Evolutionary conservation across 2,113 vertebrate species (phyloP).

Genomic region (Sylvicapra grimmia): DNA sequence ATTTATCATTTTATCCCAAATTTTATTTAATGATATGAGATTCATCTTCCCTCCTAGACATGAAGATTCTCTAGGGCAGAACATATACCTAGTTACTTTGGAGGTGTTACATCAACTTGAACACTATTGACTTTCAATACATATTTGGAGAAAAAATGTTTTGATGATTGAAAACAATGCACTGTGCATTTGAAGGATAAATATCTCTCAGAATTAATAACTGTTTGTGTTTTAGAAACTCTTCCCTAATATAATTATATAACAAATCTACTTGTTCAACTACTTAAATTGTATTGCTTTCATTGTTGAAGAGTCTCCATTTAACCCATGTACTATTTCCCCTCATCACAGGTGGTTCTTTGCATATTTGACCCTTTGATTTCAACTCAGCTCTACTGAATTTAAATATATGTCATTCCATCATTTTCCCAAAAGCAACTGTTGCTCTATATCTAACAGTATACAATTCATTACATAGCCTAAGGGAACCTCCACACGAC

Average conservation of each 20-base stretch:
- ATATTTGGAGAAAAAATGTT: background rate
- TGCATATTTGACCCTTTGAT: constrained; percentile 52
- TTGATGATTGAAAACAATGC: background rate
- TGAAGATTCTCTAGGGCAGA: background rate
- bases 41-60: background rate
- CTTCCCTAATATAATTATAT: background rate
- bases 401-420: constrained; percentile 59
- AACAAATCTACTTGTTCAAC: background rate
- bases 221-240: background rate
- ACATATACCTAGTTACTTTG: background rate
- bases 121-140: background rate
- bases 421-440: constrained; percentile 61
- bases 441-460: constrained; percentile 50
- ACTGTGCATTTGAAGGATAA: background rate
- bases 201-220: background rate
- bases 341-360: constrained; percentile 17
- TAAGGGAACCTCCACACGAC: constrained; percentile 48
- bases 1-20: background rate
- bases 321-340: background rate
- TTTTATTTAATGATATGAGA: background rate
- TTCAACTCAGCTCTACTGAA: constrained; percentile 44
- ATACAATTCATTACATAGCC: constrained; percentile 38
- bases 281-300: background rate
- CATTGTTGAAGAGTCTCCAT: background rate
- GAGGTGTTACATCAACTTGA: background rate